Conservation (phyloP, 35 echinoderm and acorn worm species). For the Lytechinus variegatus region DNA sequence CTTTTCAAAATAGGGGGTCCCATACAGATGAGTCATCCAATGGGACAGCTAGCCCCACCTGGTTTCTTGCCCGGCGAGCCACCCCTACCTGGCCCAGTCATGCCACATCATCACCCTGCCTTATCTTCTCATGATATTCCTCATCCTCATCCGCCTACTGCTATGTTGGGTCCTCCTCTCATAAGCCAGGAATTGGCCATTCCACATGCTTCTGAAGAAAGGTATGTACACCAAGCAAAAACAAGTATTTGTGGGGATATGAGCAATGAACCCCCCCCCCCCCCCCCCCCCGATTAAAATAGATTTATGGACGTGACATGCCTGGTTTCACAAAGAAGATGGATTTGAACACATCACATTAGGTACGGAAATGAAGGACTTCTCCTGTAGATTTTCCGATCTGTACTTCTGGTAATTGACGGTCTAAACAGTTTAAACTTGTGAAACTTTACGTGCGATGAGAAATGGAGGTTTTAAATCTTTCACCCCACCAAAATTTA, state of each 20-base stretch:
- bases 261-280: no score
- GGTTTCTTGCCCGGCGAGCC: neutral
- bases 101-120: constrained; percentile 31
- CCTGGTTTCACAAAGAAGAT: no score
- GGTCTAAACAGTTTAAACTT: no score
- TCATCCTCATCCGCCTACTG: neutral
- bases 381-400: no score
- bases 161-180: constrained; percentile 21
- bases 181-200: constrained; percentile 29
- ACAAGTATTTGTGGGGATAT: neutral
- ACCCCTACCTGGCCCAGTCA: neutral
- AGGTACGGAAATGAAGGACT: no score
- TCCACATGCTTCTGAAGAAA: constrained; percentile 41
- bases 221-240: neutral
- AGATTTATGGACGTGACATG: no score
- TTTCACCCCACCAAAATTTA: no score
- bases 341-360: no score
- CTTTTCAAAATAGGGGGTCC: neutral
- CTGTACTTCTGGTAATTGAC: no score
- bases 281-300: no score
- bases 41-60: neutral
- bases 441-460: no score
- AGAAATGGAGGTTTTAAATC: no score
- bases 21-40: constrained; percentile 5
- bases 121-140: neutral